Percentiles rank a stretch among this genome's conserved stretches.
These are phyloP conservation scores for Plutomurus gul DNA, from an alignment of 1,140 invertebrate species.

Conservation along the genomic window DNA sequence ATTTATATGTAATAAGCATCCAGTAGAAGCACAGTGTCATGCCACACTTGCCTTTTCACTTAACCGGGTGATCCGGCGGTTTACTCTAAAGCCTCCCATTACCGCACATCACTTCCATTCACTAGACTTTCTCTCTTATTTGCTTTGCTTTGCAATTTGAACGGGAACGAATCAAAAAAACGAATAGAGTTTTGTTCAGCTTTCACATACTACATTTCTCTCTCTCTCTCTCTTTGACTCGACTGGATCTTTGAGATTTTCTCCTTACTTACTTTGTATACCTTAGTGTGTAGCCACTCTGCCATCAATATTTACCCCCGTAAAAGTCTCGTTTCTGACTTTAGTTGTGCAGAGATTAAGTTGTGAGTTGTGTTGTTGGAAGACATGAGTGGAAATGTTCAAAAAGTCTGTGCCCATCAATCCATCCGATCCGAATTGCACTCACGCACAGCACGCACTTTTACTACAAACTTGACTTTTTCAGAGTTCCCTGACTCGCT, in stretches of 20 bases:
- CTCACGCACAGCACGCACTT: slow-evolving; percentile 23
- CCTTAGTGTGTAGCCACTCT: background rate
- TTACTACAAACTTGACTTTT: slow-evolving; percentile 5
- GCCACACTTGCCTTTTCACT: background rate
- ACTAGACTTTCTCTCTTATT: background rate
- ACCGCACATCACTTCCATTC: background rate
- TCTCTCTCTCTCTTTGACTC: no score
- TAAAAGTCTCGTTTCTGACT: no score
- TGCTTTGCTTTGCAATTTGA: slow-evolving; percentile 14
- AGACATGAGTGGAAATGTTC: slow-evolving; percentile 14
- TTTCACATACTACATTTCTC: no score
- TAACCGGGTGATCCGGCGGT: background rate
- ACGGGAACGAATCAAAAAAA: no score
- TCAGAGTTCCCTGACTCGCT: background rate
- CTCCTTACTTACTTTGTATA: no score
- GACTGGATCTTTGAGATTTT: no score
- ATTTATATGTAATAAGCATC: no score
- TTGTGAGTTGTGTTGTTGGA: background rate
- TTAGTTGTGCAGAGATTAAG: background rate
- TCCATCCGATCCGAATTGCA: background rate
- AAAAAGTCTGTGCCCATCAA: background rate
- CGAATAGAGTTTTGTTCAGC: no score
- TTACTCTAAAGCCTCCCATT: background rate
- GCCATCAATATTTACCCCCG: no score
- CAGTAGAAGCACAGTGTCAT: background rate